Evolutionary conservation across 2,113 vertebrate species (phyloP), one percentile per base, ranked within the genome.

Genomic region (Kryptolebias marmoratus): DNA sequence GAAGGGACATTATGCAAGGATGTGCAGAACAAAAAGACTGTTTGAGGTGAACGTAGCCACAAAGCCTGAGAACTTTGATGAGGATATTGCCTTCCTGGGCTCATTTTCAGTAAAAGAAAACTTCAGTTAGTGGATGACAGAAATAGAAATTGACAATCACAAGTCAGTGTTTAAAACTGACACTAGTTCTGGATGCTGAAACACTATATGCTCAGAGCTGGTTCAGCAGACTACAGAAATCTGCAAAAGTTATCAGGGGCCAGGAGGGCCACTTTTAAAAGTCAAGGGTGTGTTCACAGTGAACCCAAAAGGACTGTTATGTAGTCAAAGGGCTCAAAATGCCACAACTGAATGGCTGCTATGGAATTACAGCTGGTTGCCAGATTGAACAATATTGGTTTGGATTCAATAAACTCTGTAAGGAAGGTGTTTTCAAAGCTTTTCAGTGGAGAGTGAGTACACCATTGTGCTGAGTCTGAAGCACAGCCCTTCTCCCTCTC

Each of bases 331-430:
- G 16, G 2, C 15, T 16, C 9, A 27, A 9, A 1, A 53, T 11
- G 5, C 2, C 52, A 22, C 10, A 11, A 9, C n/a, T 10, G 52
- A 54, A 10, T 11, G 2, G 52, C 52, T 11, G n/a, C 64, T 50
- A 48, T 62, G 39, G 66, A 39, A 9, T 3, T 47, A 3, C 39
- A 47, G 5, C 42, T 66, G n/a, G 49, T 67, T 11, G 50, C 52
- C 0, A 68, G 42, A 14, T 1, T 69, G 4, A 18, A 50, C 4
- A 9, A 1, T 0, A 4, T 36, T 0, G 0, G 2, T 1, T n/a
- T 49, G 18, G 28, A 16, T 55, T 16, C 67, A 1, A 6, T 1
- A 0, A 15, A 71, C 0, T 2, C 15, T 0, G 36, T 71, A 0
- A 71, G 54, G 27, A 1, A 22, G 36, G 18, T 28, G 31, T 71